Evolutionary conservation across 2,888 invertebrate species (phyloP).

Genomic region (Harpalus rufipes): DNA sequence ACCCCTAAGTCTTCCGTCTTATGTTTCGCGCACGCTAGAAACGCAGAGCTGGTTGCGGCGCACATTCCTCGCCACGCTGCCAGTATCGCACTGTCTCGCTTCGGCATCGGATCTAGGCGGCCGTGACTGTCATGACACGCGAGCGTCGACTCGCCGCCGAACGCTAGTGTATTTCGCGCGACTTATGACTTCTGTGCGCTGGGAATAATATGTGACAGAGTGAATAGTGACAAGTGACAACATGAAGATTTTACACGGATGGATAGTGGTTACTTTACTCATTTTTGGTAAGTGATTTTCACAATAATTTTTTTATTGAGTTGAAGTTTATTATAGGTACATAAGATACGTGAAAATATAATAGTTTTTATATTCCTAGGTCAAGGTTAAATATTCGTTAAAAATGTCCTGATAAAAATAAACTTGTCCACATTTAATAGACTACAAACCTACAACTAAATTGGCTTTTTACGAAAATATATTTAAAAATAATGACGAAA

Average conservation of each 20-base stretch:
- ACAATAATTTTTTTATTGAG: no score
- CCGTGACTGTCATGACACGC: slow-evolving; percentile 16
- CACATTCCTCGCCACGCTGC: slow-evolving; percentile 29
- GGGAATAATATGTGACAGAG: slow-evolving; percentile 32
- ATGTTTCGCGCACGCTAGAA: slow-evolving; percentile 1
- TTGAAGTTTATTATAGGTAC: no score
- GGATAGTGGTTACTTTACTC: slow-evolving; percentile 41
- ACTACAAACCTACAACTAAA: no score
- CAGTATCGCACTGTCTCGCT: slow-evolving; percentile 28
- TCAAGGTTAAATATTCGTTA: no score
- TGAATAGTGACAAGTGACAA: slow-evolving; percentile 24
- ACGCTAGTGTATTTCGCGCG: neutral
- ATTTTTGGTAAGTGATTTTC: slow-evolving; percentile 49
- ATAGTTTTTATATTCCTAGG: no score
- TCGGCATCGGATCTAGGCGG: slow-evolving; percentile 38
- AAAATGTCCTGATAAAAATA: no score
- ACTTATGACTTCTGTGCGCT: neutral
- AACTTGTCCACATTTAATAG: no score
- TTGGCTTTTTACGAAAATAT: no score
- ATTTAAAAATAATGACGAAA: no score
- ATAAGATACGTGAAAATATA: no score
- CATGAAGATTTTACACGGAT: slow-evolving; percentile 25
- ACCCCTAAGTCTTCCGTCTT: neutral
- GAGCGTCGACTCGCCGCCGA: slow-evolving; percentile 15
- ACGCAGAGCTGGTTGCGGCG: slow-evolving; percentile 27